Conservation (phyloP, 2,113 vertebrate genomes). For the Balaeniceps rex region DNA sequence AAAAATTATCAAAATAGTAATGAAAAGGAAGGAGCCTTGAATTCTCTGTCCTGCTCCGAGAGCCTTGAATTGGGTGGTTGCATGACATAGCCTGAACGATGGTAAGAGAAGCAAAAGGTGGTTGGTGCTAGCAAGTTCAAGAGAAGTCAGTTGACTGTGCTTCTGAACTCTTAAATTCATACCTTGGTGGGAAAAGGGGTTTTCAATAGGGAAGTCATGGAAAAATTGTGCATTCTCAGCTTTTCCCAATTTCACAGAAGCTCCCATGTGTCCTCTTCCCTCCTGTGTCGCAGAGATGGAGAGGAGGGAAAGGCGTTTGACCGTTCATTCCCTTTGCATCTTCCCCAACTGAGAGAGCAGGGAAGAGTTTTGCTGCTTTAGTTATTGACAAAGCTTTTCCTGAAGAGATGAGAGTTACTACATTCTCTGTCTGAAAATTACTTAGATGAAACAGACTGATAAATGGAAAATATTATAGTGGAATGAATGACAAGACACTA, state of each 20-base stretch:
- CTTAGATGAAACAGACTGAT: neutral
- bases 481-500: neutral
- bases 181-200: neutral
- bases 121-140: neutral
- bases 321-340: neutral
- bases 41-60: neutral
- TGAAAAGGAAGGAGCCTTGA: neutral
- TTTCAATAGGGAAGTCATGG: accelerated
- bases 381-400: neutral
- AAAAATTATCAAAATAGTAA: neutral
- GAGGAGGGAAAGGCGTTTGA: neutral
- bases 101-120: neutral
- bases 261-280: neutral
- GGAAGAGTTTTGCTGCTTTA: neutral
- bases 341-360: neutral
- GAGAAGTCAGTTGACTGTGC: neutral
- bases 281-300: neutral
- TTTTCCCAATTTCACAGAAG: neutral
- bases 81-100: neutral
- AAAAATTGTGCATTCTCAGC: neutral
- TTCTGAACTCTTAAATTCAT: neutral
- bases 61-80: neutral
- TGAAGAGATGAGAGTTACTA: neutral
- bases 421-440: neutral
- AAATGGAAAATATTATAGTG: neutral